Evolutionary conservation across 2,888 invertebrate species (phyloP).

Genomic region (Rapana venosa): DNA sequence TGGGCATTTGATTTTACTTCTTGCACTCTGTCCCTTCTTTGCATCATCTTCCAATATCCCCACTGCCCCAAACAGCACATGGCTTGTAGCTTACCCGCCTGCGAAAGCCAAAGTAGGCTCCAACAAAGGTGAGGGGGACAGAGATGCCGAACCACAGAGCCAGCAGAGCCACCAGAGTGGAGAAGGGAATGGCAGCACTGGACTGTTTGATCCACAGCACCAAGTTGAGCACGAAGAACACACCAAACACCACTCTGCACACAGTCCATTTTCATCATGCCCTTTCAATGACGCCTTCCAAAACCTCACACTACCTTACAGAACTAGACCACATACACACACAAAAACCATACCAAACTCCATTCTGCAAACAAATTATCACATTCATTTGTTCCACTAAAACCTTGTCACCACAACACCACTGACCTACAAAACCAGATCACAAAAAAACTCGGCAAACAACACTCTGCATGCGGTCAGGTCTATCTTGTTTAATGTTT

Average conservation of each 20-base stretch:
- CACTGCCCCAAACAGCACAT: not conserved
- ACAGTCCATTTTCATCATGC: not conserved
- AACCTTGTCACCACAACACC: too few relatives aligned
- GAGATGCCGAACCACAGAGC: conserved; percentile 99
- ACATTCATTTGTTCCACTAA: too few relatives aligned
- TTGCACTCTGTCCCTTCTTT: not conserved
- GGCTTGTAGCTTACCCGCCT: conserved; percentile 85
- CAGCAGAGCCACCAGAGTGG: conserved; percentile 93
- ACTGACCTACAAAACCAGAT: too few relatives aligned
- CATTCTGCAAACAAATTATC: too few relatives aligned
- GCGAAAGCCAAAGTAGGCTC: conserved; percentile 98
- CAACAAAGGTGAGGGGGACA: conserved; percentile 97
- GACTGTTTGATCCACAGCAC: conserved; percentile 97
- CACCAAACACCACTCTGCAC: conserved; percentile 92
- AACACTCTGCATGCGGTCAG: too few relatives aligned
- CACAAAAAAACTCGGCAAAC: too few relatives aligned
- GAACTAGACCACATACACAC: not conserved
- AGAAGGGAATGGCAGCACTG: conserved; percentile 97
- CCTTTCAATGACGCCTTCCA: too few relatives aligned
- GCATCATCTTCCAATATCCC: not conserved
- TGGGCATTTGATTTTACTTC: too few relatives aligned
- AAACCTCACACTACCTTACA: too few relatives aligned
- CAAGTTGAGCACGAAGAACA: conserved; percentile 98
- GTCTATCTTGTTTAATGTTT: too few relatives aligned
- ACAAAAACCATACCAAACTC: too few relatives aligned